These are phyloP conservation scores for Hemichromis elongatus DNA, from an alignment of 2,113 vertebrate species.

Conservation along the genomic window DNA sequence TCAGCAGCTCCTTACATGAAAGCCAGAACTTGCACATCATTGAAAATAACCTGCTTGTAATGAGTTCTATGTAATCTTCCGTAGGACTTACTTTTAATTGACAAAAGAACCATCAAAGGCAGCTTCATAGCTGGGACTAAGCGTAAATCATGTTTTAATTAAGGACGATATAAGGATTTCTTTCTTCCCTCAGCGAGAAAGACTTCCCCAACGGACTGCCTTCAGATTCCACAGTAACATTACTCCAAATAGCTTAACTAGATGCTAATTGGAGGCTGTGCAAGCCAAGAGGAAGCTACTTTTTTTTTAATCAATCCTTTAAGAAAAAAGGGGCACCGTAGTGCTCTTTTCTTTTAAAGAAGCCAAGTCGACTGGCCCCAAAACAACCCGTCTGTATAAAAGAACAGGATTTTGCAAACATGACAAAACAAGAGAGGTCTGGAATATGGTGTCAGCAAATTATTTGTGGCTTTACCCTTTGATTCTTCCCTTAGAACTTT, in stretches of 20 bases:
- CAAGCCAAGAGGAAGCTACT: constrained; percentile 52
- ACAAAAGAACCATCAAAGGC: constrained; percentile 74
- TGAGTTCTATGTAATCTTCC: constrained; percentile 54
- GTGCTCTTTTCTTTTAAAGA: constrained; percentile 28
- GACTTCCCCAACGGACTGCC: constrained; percentile 58
- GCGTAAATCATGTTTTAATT: constrained; percentile 76
- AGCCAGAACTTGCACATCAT: constrained; percentile 51
- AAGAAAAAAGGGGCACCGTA: neutral
- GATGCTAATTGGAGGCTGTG: constrained; percentile 67
- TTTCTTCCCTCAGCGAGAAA: constrained; percentile 52
- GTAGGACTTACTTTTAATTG: constrained; percentile 65
- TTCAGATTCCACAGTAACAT: constrained; percentile 57
- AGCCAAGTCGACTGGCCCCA: neutral
- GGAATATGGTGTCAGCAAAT: constrained; percentile 28
- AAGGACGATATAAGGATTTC: constrained; percentile 65
- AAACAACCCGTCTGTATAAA: constrained; percentile 18
- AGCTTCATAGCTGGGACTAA: constrained; percentile 60
- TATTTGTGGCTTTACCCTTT: constrained; percentile 19
- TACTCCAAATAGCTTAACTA: constrained; percentile 67
- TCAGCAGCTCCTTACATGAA: constrained; percentile 30
- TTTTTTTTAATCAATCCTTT: constrained; percentile 61
- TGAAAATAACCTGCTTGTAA: constrained; percentile 68
- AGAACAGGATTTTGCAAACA: constrained; percentile 40
- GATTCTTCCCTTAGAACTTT: constrained; percentile 10
- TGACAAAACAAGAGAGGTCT: constrained; percentile 41